Evolutionary conservation across 2,797 vertebrate genomes (phyloP).

Genomic region (Pseudopleuronectes americanus): DNA sequence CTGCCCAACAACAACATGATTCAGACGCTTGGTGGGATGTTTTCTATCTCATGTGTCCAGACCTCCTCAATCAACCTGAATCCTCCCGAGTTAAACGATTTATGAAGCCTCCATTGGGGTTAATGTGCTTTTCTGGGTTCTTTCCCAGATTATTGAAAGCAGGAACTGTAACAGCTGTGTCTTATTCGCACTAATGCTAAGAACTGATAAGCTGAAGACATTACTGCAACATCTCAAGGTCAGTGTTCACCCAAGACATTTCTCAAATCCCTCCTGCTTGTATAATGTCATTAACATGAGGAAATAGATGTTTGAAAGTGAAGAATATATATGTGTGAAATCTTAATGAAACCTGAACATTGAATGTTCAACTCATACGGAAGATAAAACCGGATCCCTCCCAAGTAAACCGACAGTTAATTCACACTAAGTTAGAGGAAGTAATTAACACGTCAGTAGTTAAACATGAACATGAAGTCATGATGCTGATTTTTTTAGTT

Average conservation of each 20-base stretch:
- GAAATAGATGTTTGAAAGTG: not conserved
- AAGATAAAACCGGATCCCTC: too few species aligned
- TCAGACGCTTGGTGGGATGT: slow-evolving; percentile 7
- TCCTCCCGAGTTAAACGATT: not conserved
- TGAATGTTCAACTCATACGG: too few species aligned
- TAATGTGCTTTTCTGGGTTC: not conserved
- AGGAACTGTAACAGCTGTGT: slow-evolving; percentile 10
- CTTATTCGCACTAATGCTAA: not conserved
- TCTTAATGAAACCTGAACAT: not conserved
- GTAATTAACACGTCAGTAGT: not conserved
- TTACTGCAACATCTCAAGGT: slow-evolving; percentile 10
- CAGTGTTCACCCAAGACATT: slow-evolving; percentile 1
- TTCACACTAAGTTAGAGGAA: slow-evolving; percentile 3
- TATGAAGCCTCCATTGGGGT: not conserved
- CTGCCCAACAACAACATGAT: not conserved
- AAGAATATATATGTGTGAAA: not conserved
- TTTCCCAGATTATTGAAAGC: not conserved
- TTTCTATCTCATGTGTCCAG: slow-evolving; percentile 1
- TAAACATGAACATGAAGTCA: slow-evolving; percentile 7
- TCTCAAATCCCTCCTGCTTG: slow-evolving; percentile 4
- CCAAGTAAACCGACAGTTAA: not conserved
- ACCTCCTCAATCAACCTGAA: slow-evolving; percentile 1
- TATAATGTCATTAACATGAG: not conserved
- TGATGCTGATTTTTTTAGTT: too few species aligned
- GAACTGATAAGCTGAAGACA: slow-evolving; percentile 7